Conservation (phyloP, 2,888 invertebrate species). For the Troides aeacus region DNA sequence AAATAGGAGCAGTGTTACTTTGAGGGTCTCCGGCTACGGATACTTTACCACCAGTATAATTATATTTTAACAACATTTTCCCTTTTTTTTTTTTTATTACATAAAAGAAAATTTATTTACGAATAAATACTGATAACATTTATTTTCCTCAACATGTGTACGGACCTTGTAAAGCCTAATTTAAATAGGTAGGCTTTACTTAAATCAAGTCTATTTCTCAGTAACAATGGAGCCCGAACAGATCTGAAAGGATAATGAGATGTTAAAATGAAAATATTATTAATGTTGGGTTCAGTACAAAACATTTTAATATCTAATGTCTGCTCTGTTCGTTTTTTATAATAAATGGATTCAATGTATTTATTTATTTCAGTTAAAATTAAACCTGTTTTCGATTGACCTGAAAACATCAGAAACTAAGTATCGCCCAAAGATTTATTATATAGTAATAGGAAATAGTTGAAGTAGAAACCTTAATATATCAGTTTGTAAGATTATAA, state of each 20-base stretch:
- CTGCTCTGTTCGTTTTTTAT: not conserved
- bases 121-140: too few relatives aligned
- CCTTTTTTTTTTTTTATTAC: not conserved
- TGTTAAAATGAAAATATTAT: conserved; percentile 16
- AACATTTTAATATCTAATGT: conserved; percentile 1
- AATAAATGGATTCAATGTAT: not conserved
- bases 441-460: too few relatives aligned
- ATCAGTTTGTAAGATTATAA: too few relatives aligned
- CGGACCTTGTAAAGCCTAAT: conserved; percentile 5
- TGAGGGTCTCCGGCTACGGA: too few relatives aligned
- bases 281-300: not conserved
- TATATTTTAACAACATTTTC: too few relatives aligned
- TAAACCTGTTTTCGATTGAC: not conserved
- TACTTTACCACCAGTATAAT: too few relatives aligned
- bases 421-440: too few relatives aligned
- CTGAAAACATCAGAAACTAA: too few relatives aligned
- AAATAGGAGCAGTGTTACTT: too few relatives aligned
- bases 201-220: conserved; percentile 7
- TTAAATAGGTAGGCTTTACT: conserved; percentile 13
- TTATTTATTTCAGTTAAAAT: not conserved
- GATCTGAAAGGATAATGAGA: conserved; percentile 25
- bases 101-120: too few relatives aligned
- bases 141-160: not conserved
- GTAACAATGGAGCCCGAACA: conserved; percentile 17
- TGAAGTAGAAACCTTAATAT: too few relatives aligned